These are phyloP conservation scores for Amorpha juglandis DNA, from an alignment of 2,888 invertebrate species.

Conservation along the genomic window DNA sequence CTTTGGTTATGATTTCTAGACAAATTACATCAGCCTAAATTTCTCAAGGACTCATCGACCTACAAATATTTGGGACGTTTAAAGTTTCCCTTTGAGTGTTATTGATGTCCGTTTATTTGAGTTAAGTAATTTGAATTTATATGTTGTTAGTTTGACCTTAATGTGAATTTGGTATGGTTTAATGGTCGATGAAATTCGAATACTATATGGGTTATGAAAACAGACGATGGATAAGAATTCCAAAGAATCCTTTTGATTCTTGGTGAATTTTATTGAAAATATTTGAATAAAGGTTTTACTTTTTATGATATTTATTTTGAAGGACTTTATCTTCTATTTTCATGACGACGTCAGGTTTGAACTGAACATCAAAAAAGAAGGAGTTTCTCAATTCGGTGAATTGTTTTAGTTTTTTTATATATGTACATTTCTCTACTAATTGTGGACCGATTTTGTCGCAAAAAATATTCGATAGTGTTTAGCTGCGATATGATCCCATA, in stretches of 20 bases:
- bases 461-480: no score
- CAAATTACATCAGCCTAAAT: background rate
- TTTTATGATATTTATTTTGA: no score
- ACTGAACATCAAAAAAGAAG: no score
- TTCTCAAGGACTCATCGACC: conserved; percentile 5
- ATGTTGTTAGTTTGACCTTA: conserved; percentile 11
- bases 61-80: conserved; percentile 5
- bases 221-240: background rate
- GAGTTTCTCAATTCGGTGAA: no score
- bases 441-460: no score
- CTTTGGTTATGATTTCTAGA: background rate
- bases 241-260: background rate
- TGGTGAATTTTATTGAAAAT: background rate
- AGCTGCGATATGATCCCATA: no score
- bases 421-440: no score
- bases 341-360: no score
- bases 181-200: background rate
- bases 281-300: background rate
- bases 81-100: background rate
- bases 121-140: conserved; percentile 5
- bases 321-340: no score
- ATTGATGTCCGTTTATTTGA: conserved; percentile 17
- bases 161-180: background rate
- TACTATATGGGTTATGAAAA: background rate
- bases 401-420: no score